Conservation (phyloP, 2,113 vertebrate genomes). For the Amphiprion ocellaris region DNA sequence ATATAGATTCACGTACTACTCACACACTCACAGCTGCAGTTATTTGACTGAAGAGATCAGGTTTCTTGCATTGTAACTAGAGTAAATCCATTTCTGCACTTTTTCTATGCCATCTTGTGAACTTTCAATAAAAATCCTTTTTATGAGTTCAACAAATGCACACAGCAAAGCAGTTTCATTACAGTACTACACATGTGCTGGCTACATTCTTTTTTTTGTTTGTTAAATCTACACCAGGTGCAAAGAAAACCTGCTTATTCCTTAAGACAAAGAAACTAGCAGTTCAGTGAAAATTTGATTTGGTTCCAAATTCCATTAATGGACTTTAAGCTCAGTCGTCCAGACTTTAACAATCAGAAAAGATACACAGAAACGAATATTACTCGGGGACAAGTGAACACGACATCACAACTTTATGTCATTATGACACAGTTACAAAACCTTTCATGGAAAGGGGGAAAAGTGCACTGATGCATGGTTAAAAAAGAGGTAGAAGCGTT, state of each 20-base stretch:
- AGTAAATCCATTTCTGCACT: constrained; percentile 1
- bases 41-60: too few species aligned
- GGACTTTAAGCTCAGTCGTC: background rate
- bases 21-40: constrained; percentile 6
- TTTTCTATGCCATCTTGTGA: constrained; percentile 18
- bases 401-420: constrained; percentile 65
- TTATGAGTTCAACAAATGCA: constrained; percentile 32
- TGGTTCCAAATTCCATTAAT: background rate
- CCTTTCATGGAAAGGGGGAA: constrained; percentile 77
- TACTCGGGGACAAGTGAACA: constrained; percentile 34
- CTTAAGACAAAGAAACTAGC: background rate
- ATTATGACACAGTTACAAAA: constrained; percentile 72
- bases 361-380: constrained; percentile 39
- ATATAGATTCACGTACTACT: constrained; percentile 2
- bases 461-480: constrained; percentile 48
- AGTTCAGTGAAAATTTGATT: constrained; percentile 17
- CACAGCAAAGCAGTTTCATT: constrained; percentile 39
- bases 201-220: constrained; percentile 26
- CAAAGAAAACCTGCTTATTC: constrained; percentile 11
- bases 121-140: background rate
- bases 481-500: constrained; percentile 73
- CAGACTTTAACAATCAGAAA: constrained; percentile 7
- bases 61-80: too few species aligned
- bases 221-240: constrained; percentile 35
- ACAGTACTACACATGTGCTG: constrained; percentile 57